Percentiles rank a stretch among this genome's conserved stretches.
Conservation (phyloP, 2,888 invertebrate genomes). For the Nomada ferruginata region DNA sequence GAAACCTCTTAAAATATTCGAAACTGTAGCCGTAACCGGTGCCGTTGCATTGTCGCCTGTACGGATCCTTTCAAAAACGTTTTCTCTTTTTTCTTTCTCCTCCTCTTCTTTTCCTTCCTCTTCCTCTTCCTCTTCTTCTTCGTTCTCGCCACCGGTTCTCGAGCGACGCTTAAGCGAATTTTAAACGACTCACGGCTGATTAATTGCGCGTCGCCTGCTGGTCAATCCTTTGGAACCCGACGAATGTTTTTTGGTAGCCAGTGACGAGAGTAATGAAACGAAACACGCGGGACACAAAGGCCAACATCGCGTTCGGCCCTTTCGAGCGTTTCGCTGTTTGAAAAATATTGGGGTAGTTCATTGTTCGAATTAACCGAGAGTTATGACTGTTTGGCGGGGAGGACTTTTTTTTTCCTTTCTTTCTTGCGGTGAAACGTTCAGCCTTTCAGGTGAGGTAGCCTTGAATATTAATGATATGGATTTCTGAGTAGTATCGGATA, state of each 20-base stretch:
- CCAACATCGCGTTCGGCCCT: background rate
- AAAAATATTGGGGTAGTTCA: slow-evolving; percentile 1
- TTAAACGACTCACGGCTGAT: slow-evolving; percentile 27
- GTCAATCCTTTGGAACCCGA: slow-evolving; percentile 9
- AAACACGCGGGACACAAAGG: slow-evolving; percentile 11
- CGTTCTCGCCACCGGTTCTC: background rate
- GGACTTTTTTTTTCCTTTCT: background rate
- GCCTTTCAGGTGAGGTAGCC: background rate
- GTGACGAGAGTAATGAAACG: slow-evolving; percentile 31
- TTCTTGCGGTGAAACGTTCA: background rate
- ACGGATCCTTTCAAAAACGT: slow-evolving; percentile 31
- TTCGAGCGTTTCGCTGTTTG: background rate
- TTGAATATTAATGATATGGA: background rate
- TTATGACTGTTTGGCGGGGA: background rate
- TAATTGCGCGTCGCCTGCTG: slow-evolving; percentile 35
- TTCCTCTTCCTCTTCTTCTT: background rate
- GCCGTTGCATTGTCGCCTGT: slow-evolving; percentile 41
- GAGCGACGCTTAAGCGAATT: slow-evolving; percentile 37
- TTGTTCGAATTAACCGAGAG: background rate
- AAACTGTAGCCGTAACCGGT: slow-evolving; percentile 64
- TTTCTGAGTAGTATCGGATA: no score
- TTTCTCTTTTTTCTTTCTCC: background rate
- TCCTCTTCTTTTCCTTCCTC: no score
- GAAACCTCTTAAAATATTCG: slow-evolving; percentile 75
- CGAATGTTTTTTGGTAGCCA: slow-evolving; percentile 11